These are phyloP conservation scores for Cheilosia vernalis DNA, from an alignment of 2,888 invertebrate species.

Conservation along the genomic window DNA sequence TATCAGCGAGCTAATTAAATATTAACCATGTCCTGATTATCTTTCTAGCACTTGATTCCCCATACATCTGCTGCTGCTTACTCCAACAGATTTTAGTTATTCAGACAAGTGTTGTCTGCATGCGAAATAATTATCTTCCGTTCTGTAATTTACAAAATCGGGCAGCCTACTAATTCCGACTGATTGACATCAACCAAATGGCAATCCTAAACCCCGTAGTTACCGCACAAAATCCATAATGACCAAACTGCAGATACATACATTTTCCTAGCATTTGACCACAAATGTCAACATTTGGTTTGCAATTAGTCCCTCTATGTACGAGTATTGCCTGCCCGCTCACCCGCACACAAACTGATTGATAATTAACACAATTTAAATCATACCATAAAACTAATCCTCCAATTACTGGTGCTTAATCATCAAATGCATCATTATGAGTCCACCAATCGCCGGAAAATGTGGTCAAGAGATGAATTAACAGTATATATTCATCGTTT, in stretches of 20 bases:
- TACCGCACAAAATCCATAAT: slow-evolving; percentile 45
- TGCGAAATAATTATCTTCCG: slow-evolving; percentile 26
- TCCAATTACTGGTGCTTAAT: slow-evolving; percentile 48
- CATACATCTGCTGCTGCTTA: slow-evolving; percentile 20
- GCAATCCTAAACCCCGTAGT: slow-evolving; percentile 38
- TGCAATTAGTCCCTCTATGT: slow-evolving; percentile 57
- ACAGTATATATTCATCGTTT: slow-evolving; percentile 11
- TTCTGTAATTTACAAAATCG: slow-evolving; percentile 38
- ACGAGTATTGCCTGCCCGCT: not conserved
- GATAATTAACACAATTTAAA: slow-evolving; percentile 70
- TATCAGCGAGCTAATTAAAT: slow-evolving; percentile 18
- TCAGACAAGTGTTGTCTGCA: not conserved
- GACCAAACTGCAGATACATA: slow-evolving; percentile 61
- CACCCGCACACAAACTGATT: slow-evolving; percentile 39
- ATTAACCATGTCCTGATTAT: slow-evolving; percentile 37
- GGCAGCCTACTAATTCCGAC: slow-evolving; percentile 44
- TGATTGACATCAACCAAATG: slow-evolving; percentile 49
- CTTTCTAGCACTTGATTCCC: slow-evolving; percentile 21
- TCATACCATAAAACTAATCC: slow-evolving; percentile 55
- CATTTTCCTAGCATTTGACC: slow-evolving; percentile 58
- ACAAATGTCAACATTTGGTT: slow-evolving; percentile 72
- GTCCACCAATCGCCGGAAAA: slow-evolving; percentile 9
- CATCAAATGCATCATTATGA: slow-evolving; percentile 29
- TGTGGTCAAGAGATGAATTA: slow-evolving; percentile 46
- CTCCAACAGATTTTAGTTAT: slow-evolving; percentile 10